A percentile compares a stretch with the other conserved stretches of the same genome.
These are phyloP conservation scores for Platysteira castanea DNA, from an alignment of 2,113 vertebrate species.

Conservation along the genomic window DNA sequence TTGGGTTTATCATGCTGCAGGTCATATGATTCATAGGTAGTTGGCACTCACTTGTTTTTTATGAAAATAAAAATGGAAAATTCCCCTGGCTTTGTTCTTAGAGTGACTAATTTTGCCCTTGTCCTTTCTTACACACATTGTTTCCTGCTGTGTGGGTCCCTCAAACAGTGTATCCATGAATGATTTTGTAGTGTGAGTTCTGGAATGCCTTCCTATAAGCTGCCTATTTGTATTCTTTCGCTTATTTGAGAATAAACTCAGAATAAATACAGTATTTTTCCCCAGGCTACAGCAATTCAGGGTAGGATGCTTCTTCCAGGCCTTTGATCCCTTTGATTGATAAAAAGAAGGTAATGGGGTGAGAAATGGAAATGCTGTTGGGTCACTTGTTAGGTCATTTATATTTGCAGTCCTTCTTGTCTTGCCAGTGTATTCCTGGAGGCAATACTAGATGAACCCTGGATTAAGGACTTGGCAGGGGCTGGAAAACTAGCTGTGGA, in stretches of 20 bases:
- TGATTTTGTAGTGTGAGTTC: neutral
- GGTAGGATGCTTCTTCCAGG: neutral
- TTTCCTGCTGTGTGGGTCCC: neutral
- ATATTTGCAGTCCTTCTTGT: neutral
- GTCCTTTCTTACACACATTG: neutral
- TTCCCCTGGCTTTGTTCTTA: neutral
- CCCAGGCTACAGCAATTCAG: neutral
- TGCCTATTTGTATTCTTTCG: neutral
- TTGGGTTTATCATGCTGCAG: neutral
- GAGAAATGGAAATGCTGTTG: slow-evolving; percentile 1
- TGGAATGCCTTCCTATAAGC: neutral
- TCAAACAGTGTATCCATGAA: neutral
- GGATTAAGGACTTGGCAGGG: neutral
- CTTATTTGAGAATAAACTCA: neutral
- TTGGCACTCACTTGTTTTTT: neutral
- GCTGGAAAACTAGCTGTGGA: neutral
- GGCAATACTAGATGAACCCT: neutral
- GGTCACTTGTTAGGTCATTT: neutral
- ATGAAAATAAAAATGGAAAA: neutral
- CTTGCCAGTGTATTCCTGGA: neutral
- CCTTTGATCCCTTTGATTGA: neutral
- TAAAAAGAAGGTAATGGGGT: neutral
- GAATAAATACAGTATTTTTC: neutral
- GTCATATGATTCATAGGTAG: neutral
- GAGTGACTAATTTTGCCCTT: neutral